phyloP scores from a whole-genome alignment of 2,113 vertebrate species.

The Otus sunia region DNA sequence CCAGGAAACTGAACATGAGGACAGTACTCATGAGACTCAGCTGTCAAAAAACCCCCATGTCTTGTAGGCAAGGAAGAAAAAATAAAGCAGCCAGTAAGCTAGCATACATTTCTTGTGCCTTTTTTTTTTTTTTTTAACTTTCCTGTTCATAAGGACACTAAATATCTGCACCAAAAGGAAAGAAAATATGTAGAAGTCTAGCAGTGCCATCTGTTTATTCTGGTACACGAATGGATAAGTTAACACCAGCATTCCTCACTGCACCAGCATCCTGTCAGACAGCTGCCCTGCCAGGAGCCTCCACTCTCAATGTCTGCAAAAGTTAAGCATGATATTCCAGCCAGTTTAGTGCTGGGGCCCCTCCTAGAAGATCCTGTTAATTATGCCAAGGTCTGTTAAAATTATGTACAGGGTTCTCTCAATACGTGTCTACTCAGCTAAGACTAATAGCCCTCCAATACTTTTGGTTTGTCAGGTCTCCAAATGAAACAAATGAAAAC shows the following conservation, averaged over 20 bases:
- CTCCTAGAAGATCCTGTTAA: conserved; percentile 16
- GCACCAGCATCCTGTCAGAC: background rate
- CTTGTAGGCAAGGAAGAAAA: background rate
- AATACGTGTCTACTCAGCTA: background rate
- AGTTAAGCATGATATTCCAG: background rate
- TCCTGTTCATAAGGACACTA: background rate
- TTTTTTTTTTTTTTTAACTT: background rate
- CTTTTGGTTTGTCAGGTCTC: conserved; percentile 32
- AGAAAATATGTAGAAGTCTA: background rate
- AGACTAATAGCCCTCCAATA: background rate
- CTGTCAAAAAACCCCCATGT: background rate
- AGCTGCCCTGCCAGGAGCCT: background rate
- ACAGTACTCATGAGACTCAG: background rate
- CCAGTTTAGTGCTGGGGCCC: background rate
- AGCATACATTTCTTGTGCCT: background rate
- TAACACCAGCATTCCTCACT: background rate
- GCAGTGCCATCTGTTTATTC: background rate
- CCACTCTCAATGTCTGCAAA: background rate
- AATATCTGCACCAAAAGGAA: background rate
- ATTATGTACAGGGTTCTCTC: background rate
- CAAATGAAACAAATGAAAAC: background rate
- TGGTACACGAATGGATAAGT: background rate
- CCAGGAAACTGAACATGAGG: conserved; percentile 42
- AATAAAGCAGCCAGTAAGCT: background rate
- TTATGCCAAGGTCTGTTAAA: conserved; percentile 46